Evolutionary conservation across 2,888 invertebrate species (phyloP).

Genomic region (Amblyjoppa proteus): DNA sequence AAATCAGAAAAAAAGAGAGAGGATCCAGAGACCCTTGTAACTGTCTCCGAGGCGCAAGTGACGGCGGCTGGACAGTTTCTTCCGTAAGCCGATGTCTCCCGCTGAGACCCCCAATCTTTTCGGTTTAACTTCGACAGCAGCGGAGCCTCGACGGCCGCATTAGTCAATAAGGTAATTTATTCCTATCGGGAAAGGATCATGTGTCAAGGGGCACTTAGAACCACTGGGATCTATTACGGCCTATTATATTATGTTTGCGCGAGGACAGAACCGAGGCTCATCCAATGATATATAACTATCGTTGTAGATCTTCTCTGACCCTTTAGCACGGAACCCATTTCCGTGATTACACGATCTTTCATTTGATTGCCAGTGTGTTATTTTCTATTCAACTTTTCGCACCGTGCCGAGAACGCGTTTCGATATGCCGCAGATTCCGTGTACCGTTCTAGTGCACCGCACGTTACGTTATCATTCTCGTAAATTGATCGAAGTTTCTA

Average conservation of each 20-base stretch:
- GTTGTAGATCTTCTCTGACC: background rate
- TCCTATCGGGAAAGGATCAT: background rate
- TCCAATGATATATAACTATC: no score
- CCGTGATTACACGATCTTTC: constrained; percentile 12
- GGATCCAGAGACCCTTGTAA: background rate
- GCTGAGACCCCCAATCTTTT: background rate
- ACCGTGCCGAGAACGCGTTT: background rate
- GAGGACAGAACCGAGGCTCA: background rate
- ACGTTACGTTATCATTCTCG: background rate
- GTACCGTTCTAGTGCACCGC: background rate
- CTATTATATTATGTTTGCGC: background rate
- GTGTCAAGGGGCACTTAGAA: background rate
- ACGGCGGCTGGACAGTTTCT: background rate
- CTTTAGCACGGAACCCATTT: constrained; percentile 5
- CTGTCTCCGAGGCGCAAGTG: background rate
- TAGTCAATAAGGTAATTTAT: constrained; percentile 1
- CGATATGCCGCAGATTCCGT: background rate
- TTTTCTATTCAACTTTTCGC: background rate
- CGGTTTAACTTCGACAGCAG: background rate
- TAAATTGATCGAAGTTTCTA: background rate
- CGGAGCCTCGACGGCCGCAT: background rate
- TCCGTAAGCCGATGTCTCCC: background rate
- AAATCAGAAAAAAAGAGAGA: background rate
- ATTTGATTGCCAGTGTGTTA: constrained; percentile 1
- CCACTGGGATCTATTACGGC: background rate